A percentile compares a stretch with the other conserved stretches of the same genome.
These are phyloP conservation scores for Plebejus argus DNA, from an alignment of 2,888 invertebrate genomes.

Conservation along the genomic window DNA sequence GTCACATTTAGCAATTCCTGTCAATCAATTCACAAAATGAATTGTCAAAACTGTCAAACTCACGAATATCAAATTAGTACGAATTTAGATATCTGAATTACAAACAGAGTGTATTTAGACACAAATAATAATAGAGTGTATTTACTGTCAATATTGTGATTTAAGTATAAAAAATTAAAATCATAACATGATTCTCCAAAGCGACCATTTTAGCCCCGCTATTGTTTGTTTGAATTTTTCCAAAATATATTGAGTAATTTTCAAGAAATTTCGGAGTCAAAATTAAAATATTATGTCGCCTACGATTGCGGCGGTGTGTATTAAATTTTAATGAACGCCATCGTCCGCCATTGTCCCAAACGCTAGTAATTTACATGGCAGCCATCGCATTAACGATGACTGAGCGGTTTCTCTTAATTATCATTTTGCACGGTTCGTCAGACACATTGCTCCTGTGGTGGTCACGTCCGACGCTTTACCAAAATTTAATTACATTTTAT, in stretches of 20 bases:
- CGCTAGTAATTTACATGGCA: conserved; percentile 72
- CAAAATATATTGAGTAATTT: background rate
- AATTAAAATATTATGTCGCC: background rate
- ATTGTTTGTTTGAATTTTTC: too few species aligned
- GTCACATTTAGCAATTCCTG: too few species aligned
- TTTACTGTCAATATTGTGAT: too few species aligned
- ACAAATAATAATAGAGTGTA: too few species aligned
- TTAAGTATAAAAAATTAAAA: too few species aligned
- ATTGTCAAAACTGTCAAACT: too few species aligned
- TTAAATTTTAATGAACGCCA: conserved; percentile 69
- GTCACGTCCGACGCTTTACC: conserved; percentile 38
- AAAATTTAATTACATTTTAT: conserved; percentile 38
- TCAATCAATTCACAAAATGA: too few species aligned
- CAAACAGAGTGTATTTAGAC: too few species aligned
- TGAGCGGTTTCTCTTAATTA: conserved; percentile 80
- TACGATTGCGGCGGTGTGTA: conserved; percentile 41
- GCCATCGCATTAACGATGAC: conserved; percentile 78
- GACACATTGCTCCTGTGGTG: conserved; percentile 58
- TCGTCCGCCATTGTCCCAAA: conserved; percentile 70
- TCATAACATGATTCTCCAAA: too few species aligned
- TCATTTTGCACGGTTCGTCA: conserved; percentile 80
- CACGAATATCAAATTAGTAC: too few species aligned
- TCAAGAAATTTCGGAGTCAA: background rate
- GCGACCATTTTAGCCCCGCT: too few species aligned
- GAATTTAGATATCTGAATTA: too few species aligned